Evolutionary conservation across 1,140 invertebrate genomes (phyloP), one percentile per base, ranked within the genome.

Genomic region (Lucilia sericata): DNA sequence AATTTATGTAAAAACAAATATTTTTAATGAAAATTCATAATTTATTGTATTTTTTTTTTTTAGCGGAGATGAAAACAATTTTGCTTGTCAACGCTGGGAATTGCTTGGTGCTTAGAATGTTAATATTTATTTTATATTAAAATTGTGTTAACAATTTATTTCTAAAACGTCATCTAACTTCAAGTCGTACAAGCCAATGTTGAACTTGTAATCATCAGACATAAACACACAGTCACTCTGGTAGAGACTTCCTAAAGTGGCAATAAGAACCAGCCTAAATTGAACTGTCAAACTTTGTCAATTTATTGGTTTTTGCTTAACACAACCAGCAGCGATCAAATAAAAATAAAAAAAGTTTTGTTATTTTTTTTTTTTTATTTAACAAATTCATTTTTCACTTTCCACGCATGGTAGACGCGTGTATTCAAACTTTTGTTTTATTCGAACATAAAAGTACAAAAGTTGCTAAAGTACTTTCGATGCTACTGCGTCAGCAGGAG

Each of bases 221-320:
- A 55, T 12, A 17, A n/a, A 70, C 65, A 70, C 21, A 70, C n/a
- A 70, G 5, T 75, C 19, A 13, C 74, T 75, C 19, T 8, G 13
- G 21, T 42, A 8, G 7, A 10, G 10, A 42, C 5, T 17, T 76
- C 21, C 21, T 34, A 76, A 76, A 76, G 36, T 42, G n/a, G 55
- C 55, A 60, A 21, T 70, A 70, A 70, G n/a, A 21, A 70, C 17
- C 65, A 70, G 82, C 82, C 55, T 82, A 82, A 82, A 82, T 82
- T 82, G 82, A 82, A 82, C 82, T 82, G 82, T 82, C 82, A 82
- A 70, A 82, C 55, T 82, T 82, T 82, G 82, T 82, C 82, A 82
- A 82, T 82, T 82, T 82, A 82, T 82, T 82, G 82, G 55, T 82
- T 82, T 76, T 82, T 80, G 17, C 42, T 80, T 51, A 80, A 80